These are phyloP conservation scores for Mystacornis crossleyi DNA, from an alignment of 2,113 vertebrate genomes.

Conservation along the genomic window DNA sequence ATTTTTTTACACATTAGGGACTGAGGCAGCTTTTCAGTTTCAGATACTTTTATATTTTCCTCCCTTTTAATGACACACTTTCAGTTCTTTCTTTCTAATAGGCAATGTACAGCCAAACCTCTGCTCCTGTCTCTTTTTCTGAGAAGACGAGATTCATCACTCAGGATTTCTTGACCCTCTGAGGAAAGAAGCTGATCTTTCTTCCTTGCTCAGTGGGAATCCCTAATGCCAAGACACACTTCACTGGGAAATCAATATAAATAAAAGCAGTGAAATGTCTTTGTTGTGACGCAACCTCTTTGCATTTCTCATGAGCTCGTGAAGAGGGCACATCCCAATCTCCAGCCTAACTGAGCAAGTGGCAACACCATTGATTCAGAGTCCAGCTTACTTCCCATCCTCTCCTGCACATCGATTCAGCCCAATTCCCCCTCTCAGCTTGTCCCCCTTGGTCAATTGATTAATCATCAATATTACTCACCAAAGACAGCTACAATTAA, in stretches of 20 bases:
- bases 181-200: constrained; percentile 49
- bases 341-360: constrained; percentile 34
- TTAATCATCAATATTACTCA: constrained; percentile 60
- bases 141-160: constrained; percentile 52
- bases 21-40: neutral
- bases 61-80: neutral
- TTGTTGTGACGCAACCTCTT: constrained; percentile 62
- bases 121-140: neutral
- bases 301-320: constrained; percentile 27
- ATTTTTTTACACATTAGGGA: neutral
- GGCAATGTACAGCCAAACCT: neutral
- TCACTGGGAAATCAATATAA: constrained; percentile 74
- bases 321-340: constrained; percentile 36
- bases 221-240: constrained; percentile 71
- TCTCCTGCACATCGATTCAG: constrained; percentile 23
- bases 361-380: constrained; percentile 50
- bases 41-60: neutral
- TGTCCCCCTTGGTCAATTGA: constrained; percentile 51
- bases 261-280: constrained; percentile 71
- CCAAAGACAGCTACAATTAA: constrained; percentile 56
- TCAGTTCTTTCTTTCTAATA: neutral
- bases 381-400: constrained; percentile 23
- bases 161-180: constrained; percentile 67
- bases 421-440: constrained; percentile 43
- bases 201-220: constrained; percentile 55